Percentiles rank a stretch among this genome's conserved stretches.
phyloP scores from a whole-genome alignment of 2,888 invertebrate genomes.

The Caenorhabditis sulstoni region DNA sequence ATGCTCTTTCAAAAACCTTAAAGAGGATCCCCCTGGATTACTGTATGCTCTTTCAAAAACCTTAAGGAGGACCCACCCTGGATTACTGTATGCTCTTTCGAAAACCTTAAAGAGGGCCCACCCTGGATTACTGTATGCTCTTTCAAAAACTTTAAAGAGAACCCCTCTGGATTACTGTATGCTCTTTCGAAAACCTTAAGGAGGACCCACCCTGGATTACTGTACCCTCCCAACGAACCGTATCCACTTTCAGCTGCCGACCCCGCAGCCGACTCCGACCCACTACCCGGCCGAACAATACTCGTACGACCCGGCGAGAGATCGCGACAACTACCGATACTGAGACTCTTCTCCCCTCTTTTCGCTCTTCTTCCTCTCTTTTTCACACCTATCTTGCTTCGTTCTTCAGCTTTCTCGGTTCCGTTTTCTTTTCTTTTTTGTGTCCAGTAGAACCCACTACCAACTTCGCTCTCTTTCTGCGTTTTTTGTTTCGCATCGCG shows the following conservation, averaged over 20 bases:
- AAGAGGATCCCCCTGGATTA: too few relatives aligned
- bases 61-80: too few relatives aligned
- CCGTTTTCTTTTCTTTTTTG: neutral
- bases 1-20: too few relatives aligned
- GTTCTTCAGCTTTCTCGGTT: constrained; percentile 1
- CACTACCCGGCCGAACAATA: constrained; percentile 63
- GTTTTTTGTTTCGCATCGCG: neutral
- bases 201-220: too few relatives aligned
- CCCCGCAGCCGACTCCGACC: constrained; percentile 60
- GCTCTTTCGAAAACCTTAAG: too few relatives aligned
- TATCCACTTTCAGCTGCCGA: constrained; percentile 42
- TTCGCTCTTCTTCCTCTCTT: neutral
- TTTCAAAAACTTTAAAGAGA: too few relatives aligned
- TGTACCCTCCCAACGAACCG: neutral
- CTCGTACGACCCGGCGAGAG: constrained; percentile 64
- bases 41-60: too few relatives aligned
- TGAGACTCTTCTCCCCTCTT: constrained; percentile 23
- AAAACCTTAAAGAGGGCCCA: too few relatives aligned
- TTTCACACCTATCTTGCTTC: constrained; percentile 28
- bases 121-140: too few relatives aligned
- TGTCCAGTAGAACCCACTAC: neutral
- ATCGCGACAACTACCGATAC: constrained; percentile 66
- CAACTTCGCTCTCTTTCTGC: neutral
- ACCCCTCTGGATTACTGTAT: too few relatives aligned
- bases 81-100: too few relatives aligned